Base-by-base conservation (phyloP, 2,888 invertebrate genomes). In the Spicauda simplicius region DNA sequence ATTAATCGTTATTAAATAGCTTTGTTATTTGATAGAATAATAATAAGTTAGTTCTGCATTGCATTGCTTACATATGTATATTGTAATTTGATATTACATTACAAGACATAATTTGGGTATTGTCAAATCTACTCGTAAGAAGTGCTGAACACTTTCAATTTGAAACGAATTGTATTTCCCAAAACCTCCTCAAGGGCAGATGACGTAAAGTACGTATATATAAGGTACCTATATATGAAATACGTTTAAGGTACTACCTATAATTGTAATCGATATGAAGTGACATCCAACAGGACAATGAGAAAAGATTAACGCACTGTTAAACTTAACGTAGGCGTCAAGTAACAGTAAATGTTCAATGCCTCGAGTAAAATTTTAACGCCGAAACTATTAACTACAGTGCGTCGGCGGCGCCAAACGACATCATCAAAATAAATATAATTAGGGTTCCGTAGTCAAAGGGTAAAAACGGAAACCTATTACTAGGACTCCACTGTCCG, bases 391-490 rank as follows among this genome's bases (percentile, higher is more conserved):
- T 58, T 58, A 64, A 57, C 52, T 12, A 25, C 62, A 50, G 25
- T 5, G 10, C 14, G 25, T 59, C 41, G 58, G 41, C 60, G 33
- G 59, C 41, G 58, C 30, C 20, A 45, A 55, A 55, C 53, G 56
- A 67, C 41, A 66, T 62, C 25, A 55, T 62, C 69, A 64, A 65
- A 25, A 58, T 48, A 60, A 69, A 66, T 48, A 59, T 65, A 37
- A 53, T 61, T 25, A 25, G 25, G 25, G 25, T 25, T 25, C 25
- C 25, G 2, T 25, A 5, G 5, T 5, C 25, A 25, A 25, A 25
- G 25, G 25, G 2, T 25, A 25, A 25, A 25, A 25, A 25, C 25
- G 25, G 25, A 5, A 25, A 4, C 2, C 25, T 25, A 25, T 25
- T 25, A 25, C 25, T 25, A 25, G 2, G 5, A 25, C 25, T 25